Percentiles rank a stretch among this genome's conserved stretches.
phyloP scores from a whole-genome alignment of 2,113 vertebrate species.

The Malurus alboscapulatus region DNA sequence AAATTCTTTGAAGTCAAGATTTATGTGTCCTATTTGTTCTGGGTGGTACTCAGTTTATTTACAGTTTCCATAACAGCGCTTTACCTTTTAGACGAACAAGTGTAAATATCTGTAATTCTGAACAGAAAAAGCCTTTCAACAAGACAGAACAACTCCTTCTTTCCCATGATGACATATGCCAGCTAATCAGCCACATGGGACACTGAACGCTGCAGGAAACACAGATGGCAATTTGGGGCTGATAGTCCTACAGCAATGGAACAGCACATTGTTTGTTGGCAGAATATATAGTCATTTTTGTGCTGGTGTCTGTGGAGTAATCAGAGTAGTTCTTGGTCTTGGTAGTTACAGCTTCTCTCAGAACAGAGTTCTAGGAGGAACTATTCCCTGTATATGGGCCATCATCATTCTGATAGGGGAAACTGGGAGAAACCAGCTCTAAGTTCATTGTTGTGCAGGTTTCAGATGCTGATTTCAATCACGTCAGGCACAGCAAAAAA shows the following conservation, averaged over 20 bases:
- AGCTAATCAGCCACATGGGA: conserved; percentile 44
- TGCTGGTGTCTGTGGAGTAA: background rate
- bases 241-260: conserved; percentile 25
- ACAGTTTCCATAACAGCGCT: background rate
- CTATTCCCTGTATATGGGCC: background rate
- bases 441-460: background rate
- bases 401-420: background rate
- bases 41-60: background rate
- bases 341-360: background rate
- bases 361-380: background rate
- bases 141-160: conserved; percentile 28
- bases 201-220: conserved; percentile 32
- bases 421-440: background rate
- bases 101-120: background rate
- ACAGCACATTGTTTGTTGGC: conserved; percentile 30
- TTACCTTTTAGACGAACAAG: background rate
- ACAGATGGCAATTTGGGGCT: conserved; percentile 52
- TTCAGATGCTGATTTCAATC: background rate
- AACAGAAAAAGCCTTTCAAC: background rate
- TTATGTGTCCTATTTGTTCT: background rate
- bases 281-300: conserved; percentile 40
- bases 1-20: background rate
- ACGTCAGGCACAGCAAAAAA: background rate
- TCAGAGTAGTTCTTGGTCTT: background rate
- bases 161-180: conserved; percentile 22